These are phyloP conservation scores for Carettochelys insculpta DNA, from an alignment of 2,113 vertebrate genomes.

Conservation along the genomic window DNA sequence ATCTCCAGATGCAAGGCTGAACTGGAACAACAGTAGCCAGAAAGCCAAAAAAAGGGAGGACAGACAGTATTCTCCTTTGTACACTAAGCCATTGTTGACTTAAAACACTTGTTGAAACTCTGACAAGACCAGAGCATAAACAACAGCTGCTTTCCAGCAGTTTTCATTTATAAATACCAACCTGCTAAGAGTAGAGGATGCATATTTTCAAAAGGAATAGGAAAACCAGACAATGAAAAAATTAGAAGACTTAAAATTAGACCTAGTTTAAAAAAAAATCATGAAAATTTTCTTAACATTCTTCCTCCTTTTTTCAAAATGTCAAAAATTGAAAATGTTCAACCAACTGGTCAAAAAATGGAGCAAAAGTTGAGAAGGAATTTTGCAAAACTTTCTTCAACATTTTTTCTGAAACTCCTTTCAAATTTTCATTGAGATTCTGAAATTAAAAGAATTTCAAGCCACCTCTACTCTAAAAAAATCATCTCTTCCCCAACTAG, in stretches of 20 bases:
- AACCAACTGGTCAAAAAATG: not conserved
- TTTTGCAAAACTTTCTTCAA: not conserved
- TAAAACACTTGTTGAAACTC: not conserved
- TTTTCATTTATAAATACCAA: not conserved
- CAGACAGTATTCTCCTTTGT: not conserved
- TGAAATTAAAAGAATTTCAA: not conserved
- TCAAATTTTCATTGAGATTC: not conserved
- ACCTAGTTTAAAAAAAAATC: not conserved
- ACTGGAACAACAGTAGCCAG: not conserved
- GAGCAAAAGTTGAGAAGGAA: not conserved
- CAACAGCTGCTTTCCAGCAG: not conserved
- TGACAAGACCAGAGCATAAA: not conserved
- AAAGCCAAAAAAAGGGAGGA: not conserved
- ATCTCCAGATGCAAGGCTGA: not conserved
- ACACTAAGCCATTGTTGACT: not conserved
- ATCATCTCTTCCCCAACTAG: not conserved
- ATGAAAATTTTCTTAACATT: not conserved
- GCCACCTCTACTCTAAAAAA: not conserved
- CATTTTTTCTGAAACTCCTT: not conserved
- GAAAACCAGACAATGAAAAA: not conserved
- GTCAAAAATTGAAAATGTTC: not conserved
- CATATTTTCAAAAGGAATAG: not conserved
- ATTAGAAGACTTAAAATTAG: not conserved
- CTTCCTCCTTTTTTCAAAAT: not conserved
- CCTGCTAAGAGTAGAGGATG: not conserved